These are phyloP conservation scores for Smutsia gigantea DNA, from an alignment of 2,797 vertebrate species.

Conservation along the genomic window DNA sequence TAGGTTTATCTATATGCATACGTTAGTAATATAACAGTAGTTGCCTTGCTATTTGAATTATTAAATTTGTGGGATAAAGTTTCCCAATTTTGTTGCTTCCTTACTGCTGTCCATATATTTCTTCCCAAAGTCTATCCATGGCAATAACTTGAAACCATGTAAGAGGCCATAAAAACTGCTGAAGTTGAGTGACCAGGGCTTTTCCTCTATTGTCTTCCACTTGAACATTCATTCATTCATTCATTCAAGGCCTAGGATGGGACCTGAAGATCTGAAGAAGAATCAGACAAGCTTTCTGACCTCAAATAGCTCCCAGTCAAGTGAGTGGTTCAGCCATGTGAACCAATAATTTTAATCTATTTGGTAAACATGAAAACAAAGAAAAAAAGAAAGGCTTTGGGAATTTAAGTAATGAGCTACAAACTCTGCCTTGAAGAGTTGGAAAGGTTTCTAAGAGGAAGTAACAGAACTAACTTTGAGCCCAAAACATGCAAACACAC, in stretches of 20 bases:
- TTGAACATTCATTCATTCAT: not conserved
- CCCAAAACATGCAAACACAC: not conserved
- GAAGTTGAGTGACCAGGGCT: not conserved
- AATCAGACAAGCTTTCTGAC: not conserved
- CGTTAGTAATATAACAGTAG: not conserved
- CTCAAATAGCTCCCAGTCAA: not conserved
- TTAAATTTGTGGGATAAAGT: not conserved
- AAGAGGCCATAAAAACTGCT: not conserved
- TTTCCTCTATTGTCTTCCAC: not conserved
- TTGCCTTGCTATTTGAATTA: not conserved
- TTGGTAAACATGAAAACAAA: not conserved
- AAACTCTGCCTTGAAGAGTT: not conserved
- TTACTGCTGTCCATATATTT: not conserved
- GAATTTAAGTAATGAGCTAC: not conserved
- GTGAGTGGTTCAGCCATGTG: not conserved
- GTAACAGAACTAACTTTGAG: not conserved
- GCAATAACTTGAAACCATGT: not conserved
- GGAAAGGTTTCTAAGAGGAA: slow-evolving; percentile 3
- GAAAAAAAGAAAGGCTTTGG: not conserved
- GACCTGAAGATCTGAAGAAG: not conserved
- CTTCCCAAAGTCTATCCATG: not conserved
- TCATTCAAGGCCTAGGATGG: not conserved
- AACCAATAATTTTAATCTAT: not conserved
- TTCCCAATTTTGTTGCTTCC: not conserved
- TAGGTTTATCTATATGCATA: not conserved